These are phyloP conservation scores for Atta colombica DNA, from an alignment of 1,140 invertebrate genomes.

Conservation along the genomic window DNA sequence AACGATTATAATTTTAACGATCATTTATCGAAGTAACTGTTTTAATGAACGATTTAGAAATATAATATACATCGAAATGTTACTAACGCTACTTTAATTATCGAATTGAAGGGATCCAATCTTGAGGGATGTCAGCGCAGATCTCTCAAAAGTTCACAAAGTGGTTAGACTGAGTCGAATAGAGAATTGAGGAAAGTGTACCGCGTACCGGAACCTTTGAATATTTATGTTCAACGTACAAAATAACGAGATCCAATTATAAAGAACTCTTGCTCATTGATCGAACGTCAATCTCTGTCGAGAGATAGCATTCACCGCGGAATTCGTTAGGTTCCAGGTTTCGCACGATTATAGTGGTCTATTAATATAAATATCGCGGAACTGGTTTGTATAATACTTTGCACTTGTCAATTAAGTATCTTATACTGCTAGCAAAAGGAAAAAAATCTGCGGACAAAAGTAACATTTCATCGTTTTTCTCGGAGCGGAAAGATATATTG, in stretches of 20 bases:
- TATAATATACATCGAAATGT: not conserved
- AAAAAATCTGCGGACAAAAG: not conserved
- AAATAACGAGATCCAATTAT: slow-evolving; percentile 45
- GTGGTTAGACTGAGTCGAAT: not conserved
- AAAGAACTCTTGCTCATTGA: slow-evolving; percentile 9
- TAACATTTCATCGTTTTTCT: slow-evolving; percentile 10
- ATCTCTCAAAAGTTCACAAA: slow-evolving; percentile 16
- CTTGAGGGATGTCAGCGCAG: slow-evolving; percentile 1
- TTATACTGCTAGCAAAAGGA: not conserved
- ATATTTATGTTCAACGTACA: slow-evolving; percentile 24
- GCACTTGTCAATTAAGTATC: slow-evolving; percentile 16
- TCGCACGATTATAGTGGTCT: not conserved
- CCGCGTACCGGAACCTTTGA: not conserved
- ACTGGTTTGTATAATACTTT: not conserved
- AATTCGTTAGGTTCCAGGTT: slow-evolving; percentile 32
- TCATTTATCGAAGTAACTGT: not conserved
- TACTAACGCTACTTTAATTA: not conserved
- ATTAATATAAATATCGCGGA: slow-evolving; percentile 19
- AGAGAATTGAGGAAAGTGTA: not conserved
- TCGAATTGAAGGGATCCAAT: not conserved
- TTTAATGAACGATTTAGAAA: not conserved
- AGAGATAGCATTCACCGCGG: slow-evolving; percentile 10
- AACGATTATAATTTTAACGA: not conserved
- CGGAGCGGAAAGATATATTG: not conserved
- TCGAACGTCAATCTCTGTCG: not conserved